Evolutionary conservation across 2,797 vertebrate genomes (phyloP), one percentile per base, ranked within the genome.

Genomic region (Forpus xanthops): DNA sequence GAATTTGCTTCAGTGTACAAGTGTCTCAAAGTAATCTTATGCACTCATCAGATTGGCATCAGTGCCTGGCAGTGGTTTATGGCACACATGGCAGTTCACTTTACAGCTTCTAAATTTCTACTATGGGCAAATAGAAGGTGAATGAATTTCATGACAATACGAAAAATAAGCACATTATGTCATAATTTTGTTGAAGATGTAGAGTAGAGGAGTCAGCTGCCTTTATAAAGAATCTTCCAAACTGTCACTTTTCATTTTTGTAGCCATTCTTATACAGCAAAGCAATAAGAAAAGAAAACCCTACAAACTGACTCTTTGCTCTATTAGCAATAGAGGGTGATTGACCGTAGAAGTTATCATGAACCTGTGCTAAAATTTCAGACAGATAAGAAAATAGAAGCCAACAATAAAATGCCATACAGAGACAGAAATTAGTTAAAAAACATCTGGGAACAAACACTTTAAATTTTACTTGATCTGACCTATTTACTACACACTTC

Each of bases 401-500:
- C 31, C 72, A 87, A 45, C 31, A 85, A 72, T 44, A 95, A 86
- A 93, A 89, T 75, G 27, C 37, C 30, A 11, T 78, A 50, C 7
- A 62, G 71, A 93, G 75, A 81, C 19, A 65, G 50, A 86, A 85
- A 76, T 56, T 62, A 10, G 14, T 45, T 56, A 19, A 62, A 79
- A 92, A 62, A n/a, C 8, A 6, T 81, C 37, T 71, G 47, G 58
- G 80, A 79, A 67, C 44, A 84, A 44, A 42, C 27, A 47, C 82
- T 72, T 62, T 35, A 89, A 89, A 83, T 93, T 93, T 92, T 77
- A 56, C 45, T 88, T 45, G 7, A 67, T 81, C 75, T 93, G 93
- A 93, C 94, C 85, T 95, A 74, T 94, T 96, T 96, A 56, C 70
- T 94, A 10, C 41, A 5, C 55, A 61, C 45, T 87, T 85, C 93